Base-by-base conservation (phyloP, 2,888 invertebrate genomes). In the Monochamus alternatus region DNA sequence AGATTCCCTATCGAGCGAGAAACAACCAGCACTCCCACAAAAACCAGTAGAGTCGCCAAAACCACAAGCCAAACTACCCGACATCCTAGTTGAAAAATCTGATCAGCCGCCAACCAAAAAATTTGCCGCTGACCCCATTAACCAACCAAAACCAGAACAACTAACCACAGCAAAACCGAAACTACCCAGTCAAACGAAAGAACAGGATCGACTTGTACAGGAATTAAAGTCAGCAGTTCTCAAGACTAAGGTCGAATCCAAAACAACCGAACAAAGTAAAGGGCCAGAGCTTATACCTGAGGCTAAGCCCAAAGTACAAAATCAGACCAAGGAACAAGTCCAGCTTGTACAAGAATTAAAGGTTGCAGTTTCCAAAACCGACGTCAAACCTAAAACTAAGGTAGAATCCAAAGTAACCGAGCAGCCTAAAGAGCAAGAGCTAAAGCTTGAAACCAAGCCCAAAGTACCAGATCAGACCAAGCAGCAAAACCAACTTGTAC, bases 401-500 rank as follows among this genome's bases (percentile, higher is more conserved):
- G 51, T 64, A 31, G 77, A 64, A 67, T 55, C 44, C 14, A 67
- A 52, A 52, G 14, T 38, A 38, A 38, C 38, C 7, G 38, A 38
- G 38, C 38, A 38, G 7, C 4, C 38, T 5, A 38, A 38, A 38
- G 38, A 5, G 2, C 38, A 38, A 14, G 69, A 74, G 74, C 22
- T 44, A 8, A 71, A 52, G 7, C 38, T 7, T 38, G 38, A 38
- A 7, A 7, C 38, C 38, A 38, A 38, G 22, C 12, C 44, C 14
- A 73, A 75, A 63, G 8, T 67, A 51, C 71, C 63, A 14, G 64
- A 70, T 12, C 65, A 75, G 51, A 51, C 73, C 38, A 30, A 55
- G 43, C 30, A 70, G 51, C 79, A 81, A 75, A 79, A 79, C 51
- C 75, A 58, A 60, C 69, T 81, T 71, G 72, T 81, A 22, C 75